phyloP scores from a whole-genome alignment of 2,888 invertebrate species.

The Trypoxylon attenuatum region DNA sequence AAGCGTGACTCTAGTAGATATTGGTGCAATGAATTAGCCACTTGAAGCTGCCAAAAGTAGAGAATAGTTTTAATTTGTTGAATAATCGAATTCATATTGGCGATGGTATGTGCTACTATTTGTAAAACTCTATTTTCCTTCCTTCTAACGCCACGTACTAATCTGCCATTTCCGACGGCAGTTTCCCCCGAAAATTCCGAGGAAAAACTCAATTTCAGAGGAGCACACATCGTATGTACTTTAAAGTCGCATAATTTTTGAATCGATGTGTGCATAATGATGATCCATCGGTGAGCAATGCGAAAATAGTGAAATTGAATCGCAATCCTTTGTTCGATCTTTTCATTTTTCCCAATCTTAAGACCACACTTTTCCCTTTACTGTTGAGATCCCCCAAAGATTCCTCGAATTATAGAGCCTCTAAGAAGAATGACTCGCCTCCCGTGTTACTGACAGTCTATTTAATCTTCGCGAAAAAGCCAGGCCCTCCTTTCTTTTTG shows the following conservation, averaged over 20 bases:
- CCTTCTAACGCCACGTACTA: not conserved
- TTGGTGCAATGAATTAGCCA: not conserved
- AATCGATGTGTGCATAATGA: conserved; percentile 15
- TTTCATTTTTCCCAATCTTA: conserved; percentile 44
- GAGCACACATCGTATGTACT: conserved; percentile 15
- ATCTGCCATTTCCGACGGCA: not conserved
- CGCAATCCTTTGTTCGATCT: conserved; percentile 21
- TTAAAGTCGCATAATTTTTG: conserved; percentile 1
- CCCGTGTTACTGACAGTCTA: conserved; percentile 62
- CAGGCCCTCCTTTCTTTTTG: too few relatives aligned
- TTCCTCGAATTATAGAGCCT: conserved; percentile 63
- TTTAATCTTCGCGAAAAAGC: conserved; percentile 47
- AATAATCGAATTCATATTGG: not conserved
- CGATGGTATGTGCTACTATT: not conserved
- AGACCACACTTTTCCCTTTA: conserved; percentile 18
- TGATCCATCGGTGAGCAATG: not conserved
- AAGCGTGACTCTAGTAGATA: not conserved
- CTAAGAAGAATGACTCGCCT: conserved; percentile 54
- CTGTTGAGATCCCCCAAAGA: conserved; percentile 35
- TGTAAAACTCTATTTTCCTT: not conserved
- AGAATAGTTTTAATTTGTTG: not conserved
- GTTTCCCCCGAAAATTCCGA: conserved; percentile 4
- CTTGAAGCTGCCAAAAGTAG: too few relatives aligned
- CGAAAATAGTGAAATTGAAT: conserved; percentile 19
- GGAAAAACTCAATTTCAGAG: conserved; percentile 10